These are phyloP conservation scores for Pterocles gutturalis DNA, from an alignment of 2,113 vertebrate species.

Conservation along the genomic window DNA sequence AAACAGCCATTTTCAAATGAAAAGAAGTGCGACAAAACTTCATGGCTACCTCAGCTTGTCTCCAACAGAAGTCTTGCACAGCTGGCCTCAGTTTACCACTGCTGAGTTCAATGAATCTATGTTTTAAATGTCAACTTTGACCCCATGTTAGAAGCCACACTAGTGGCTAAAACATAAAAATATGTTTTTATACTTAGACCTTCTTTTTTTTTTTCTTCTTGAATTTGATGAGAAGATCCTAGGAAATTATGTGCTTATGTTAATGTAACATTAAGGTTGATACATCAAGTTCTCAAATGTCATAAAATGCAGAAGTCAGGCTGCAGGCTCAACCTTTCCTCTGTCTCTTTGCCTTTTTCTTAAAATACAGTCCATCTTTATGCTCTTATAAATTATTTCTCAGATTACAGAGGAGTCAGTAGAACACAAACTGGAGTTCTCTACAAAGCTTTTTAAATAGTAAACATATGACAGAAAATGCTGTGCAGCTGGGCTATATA, in stretches of 20 bases:
- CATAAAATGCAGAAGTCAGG: not conserved
- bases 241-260: not conserved
- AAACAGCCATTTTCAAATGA: not conserved
- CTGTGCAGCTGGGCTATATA: not conserved
- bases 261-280: conserved; percentile 24
- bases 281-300: conserved; percentile 32
- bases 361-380: not conserved
- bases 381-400: conserved; percentile 3
- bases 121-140: not conserved
- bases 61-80: not conserved
- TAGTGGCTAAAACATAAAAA: too few species aligned
- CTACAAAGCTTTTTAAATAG: conserved; percentile 2
- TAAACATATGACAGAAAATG: not conserved
- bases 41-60: not conserved
- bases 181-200: not conserved
- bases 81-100: not conserved
- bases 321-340: not conserved
- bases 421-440: not conserved
- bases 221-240: not conserved
- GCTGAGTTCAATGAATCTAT: not conserved
- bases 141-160: not conserved
- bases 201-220: not conserved
- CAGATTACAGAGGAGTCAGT: not conserved
- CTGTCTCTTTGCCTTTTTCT: not conserved
- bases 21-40: not conserved